Evolutionary conservation across 2,113 vertebrate genomes (phyloP).

Genomic region (Coreoperca whiteheadi): DNA sequence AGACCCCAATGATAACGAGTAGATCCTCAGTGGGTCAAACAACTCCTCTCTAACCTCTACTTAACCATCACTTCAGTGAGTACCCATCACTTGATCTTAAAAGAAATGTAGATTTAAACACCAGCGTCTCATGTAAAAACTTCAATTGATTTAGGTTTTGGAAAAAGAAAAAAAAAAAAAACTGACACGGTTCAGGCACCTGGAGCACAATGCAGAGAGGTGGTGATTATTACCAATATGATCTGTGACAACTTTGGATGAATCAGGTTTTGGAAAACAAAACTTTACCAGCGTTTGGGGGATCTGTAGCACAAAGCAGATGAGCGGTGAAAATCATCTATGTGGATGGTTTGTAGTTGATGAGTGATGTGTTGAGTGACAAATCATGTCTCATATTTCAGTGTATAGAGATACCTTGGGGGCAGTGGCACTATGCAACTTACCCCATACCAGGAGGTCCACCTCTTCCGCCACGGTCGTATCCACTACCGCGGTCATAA

Average conservation of each 20-base stretch:
- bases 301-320: constrained; percentile 52
- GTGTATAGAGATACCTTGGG: constrained; percentile 77
- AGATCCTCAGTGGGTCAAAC: constrained; percentile 1
- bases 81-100: constrained; percentile 20
- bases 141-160: background rate
- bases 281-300: background rate
- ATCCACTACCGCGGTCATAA: constrained; percentile 75
- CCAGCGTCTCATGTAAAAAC: background rate
- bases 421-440: constrained; percentile 82
- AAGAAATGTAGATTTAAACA: constrained; percentile 20
- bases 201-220: constrained; percentile 14
- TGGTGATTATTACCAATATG: background rate
- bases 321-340: constrained; percentile 31
- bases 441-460: constrained; percentile 87
- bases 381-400: constrained; percentile 51
- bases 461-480: constrained; percentile 79
- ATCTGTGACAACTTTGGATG: background rate
- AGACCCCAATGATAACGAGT: background rate
- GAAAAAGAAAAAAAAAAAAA: background rate
- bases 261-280: background rate
- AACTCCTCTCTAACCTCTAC: background rate
- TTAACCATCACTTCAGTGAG: constrained; percentile 11
- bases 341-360: constrained; percentile 43
- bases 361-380: constrained; percentile 36
- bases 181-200: background rate